Conservation (phyloP, 2,888 invertebrate species). For the Aplocera efformata region DNA sequence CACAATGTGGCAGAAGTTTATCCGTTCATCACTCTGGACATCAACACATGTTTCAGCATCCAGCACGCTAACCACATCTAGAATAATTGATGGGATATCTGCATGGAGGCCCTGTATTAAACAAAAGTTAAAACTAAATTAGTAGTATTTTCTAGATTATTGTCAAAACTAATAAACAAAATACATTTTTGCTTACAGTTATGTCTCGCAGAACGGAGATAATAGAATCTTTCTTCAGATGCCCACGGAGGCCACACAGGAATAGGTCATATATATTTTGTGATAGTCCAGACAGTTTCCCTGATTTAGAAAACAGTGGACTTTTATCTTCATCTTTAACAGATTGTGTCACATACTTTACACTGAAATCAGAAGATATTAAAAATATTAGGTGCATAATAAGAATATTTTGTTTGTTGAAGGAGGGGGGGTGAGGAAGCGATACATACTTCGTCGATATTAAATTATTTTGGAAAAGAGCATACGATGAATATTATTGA, state of each 20-base stretch:
- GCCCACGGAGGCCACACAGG: constrained; percentile 87
- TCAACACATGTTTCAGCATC: constrained; percentile 90
- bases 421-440: too few relatives aligned
- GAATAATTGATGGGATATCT: constrained; percentile 89
- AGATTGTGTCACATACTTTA: constrained; percentile 83
- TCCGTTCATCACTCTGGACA: constrained; percentile 85
- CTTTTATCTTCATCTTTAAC: constrained; percentile 83
- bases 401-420: background rate
- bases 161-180: background rate
- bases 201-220: constrained; percentile 87
- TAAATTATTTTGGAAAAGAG: too few relatives aligned
- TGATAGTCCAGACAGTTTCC: constrained; percentile 83
- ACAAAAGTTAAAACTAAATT: background rate
- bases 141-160: too few relatives aligned
- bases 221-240: constrained; percentile 88
- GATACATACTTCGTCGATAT: too few relatives aligned
- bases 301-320: constrained; percentile 82
- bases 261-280: constrained; percentile 90
- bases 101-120: constrained; percentile 84
- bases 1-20: constrained; percentile 88
- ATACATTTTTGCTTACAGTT: constrained; percentile 79
- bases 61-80: constrained; percentile 91
- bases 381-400: background rate
- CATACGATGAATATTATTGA: too few relatives aligned
- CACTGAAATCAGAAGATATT: constrained; percentile 62